Evolutionary conservation across 2,797 vertebrate genomes (phyloP), one percentile per base, ranked within the genome.

Genomic region (Falco novaeseelandiae): DNA sequence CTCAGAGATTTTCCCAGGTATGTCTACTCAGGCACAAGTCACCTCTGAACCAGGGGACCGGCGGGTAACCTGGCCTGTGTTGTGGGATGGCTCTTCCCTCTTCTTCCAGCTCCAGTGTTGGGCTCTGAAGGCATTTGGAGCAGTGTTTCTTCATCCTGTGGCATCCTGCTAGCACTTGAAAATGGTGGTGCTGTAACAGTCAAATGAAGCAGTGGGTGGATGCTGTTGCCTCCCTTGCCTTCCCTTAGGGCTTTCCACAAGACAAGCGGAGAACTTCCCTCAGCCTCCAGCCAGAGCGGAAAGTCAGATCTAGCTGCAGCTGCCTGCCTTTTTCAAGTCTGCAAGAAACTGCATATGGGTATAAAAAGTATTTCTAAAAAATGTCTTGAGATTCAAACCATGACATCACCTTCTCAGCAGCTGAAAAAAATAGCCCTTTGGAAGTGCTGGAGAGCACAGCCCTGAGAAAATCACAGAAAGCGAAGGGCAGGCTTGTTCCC

Each of bases 181-280:
- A 92, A 59, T 10, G 12, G 23, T 83, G 83, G 17, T 90, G 65
- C 72, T 78, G 65, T 77, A 46, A 71, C 86, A 81, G 80, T 36
- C 61, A 89, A 92, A 65, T n/a, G 52, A 65, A 81, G 52, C 15
- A 42, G 63, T 89, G 95, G 92, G 84, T 87, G 83, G 87, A 63
- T 92, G 92, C 52, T 55, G 65, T 83, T 95, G 48, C 61, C 59
- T 92, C 77, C 55, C 81, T 77, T 51, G 30, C 34, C 84, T 72
- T 87, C 81, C 83, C 87, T 90, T 34, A 61, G 74, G 91, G 63
- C 46, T 67, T 87, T 65, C 40, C 76, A 83, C 25, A 80, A 87
- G 42, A 11, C 71, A 87, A 87, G 70, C 1, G 26, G 23, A 80
- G 82, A 93, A 83, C 57, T 4, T 15, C 87, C 67, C 89, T 91